Percentiles rank a stretch among this genome's conserved stretches.
phyloP scores from a whole-genome alignment of 2,113 vertebrate genomes.

The Xiphophorus maculatus region DNA sequence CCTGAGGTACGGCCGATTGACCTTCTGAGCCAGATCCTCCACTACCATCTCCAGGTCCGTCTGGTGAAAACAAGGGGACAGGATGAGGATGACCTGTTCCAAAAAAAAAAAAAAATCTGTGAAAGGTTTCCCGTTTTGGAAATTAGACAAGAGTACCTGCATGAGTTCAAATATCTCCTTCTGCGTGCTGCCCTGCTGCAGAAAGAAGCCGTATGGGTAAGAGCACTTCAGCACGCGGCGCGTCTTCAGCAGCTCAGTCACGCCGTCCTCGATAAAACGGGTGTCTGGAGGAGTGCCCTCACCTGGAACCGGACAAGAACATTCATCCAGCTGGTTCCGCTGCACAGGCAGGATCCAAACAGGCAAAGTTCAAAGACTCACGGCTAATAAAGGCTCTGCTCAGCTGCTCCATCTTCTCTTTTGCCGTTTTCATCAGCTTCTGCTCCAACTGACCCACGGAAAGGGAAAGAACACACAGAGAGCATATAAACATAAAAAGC shows the following conservation, averaged over 20 bases:
- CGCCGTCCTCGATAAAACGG: slow-evolving; percentile 97
- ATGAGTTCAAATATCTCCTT: slow-evolving; percentile 99
- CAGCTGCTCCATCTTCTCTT: slow-evolving; percentile 99
- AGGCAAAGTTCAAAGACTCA: slow-evolving; percentile 69
- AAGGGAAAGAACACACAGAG: not conserved
- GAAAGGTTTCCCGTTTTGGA: not conserved
- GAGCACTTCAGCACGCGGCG: slow-evolving; percentile 98
- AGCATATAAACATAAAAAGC: not conserved
- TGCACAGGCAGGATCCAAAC: not conserved
- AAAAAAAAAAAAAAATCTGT: not conserved
- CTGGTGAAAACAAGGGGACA: slow-evolving; percentile 67
- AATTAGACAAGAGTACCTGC: slow-evolving; percentile 84
- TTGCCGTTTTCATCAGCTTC: slow-evolving; percentile 97
- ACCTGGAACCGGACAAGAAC: slow-evolving; percentile 72
- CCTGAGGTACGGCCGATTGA: slow-evolving; percentile 97
- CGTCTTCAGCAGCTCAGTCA: slow-evolving; percentile 96
- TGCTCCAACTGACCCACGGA: slow-evolving; percentile 89
- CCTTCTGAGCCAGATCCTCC: slow-evolving; percentile 98
- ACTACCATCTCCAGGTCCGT: slow-evolving; percentile 99
- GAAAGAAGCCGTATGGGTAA: slow-evolving; percentile 98
- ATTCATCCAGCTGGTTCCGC: not conserved
- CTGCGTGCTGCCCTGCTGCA: slow-evolving; percentile 99
- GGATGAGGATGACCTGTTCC: not conserved
- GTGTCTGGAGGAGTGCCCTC: slow-evolving; percentile 95
- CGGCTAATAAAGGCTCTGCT: slow-evolving; percentile 95